Percentiles rank a stretch among this genome's conserved stretches.
phyloP scores from a whole-genome alignment of 2,888 invertebrate genomes.

The Andricus quercusramuli region DNA sequence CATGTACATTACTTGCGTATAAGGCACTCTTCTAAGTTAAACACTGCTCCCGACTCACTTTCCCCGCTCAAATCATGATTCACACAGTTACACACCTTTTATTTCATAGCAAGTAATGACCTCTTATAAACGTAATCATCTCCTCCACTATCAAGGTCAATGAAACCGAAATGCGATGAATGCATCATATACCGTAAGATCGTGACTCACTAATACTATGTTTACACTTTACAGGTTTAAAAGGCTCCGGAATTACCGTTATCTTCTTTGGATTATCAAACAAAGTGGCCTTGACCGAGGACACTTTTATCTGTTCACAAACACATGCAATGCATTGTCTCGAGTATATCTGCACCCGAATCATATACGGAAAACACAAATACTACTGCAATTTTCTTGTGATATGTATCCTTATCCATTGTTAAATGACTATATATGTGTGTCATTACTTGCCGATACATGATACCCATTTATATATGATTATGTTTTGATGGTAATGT shows the following conservation, averaged over 20 bases:
- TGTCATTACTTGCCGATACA: not conserved
- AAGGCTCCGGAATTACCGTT: conserved; percentile 50
- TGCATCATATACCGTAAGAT: conserved; percentile 36
- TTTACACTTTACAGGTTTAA: conserved; percentile 29
- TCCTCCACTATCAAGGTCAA: conserved; percentile 37
- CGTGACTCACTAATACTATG: conserved; percentile 37
- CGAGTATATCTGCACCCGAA: conserved; percentile 6
- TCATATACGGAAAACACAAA: conserved; percentile 7
- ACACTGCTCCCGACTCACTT: no score
- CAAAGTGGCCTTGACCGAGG: conserved; percentile 63
- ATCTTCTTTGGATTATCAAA: conserved; percentile 65
- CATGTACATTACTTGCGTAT: no score
- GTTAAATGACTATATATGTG: not conserved
- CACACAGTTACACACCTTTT: conserved; percentile 7
- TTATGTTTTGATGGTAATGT: no score
- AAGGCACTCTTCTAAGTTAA: no score
- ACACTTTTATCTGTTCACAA: conserved; percentile 43
- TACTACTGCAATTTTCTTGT: conserved; percentile 15
- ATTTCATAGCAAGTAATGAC: conserved; percentile 33
- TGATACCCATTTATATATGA: not conserved
- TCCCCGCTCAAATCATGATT: no score
- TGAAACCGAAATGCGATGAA: conserved; percentile 37
- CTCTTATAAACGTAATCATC: conserved; percentile 25
- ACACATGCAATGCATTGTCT: conserved; percentile 12
- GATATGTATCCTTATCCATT: not conserved